These are phyloP conservation scores for Pseudopipra pipra DNA, from an alignment of 2,113 vertebrate species.

Conservation along the genomic window DNA sequence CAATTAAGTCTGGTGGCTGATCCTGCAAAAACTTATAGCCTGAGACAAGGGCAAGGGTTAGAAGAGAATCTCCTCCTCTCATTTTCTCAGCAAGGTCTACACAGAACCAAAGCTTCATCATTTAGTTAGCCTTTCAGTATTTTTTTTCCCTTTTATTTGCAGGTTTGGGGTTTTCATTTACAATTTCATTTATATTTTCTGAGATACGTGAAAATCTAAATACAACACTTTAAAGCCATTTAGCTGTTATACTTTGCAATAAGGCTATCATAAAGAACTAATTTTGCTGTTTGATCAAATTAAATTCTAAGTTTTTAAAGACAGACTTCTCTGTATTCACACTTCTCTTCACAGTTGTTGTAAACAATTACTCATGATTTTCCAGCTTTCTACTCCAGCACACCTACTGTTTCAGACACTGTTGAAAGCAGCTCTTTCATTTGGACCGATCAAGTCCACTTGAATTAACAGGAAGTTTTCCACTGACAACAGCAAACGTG, in stretches of 20 bases:
- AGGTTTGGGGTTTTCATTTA: background rate
- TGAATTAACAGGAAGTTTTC: background rate
- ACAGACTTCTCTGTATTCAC: background rate
- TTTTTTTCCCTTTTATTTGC: background rate
- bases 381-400: background rate
- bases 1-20: background rate
- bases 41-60: background rate
- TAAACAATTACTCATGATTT: background rate
- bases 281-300: background rate
- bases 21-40: background rate
- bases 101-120: background rate
- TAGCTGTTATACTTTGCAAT: background rate
- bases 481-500: fast-evolving
- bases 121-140: background rate
- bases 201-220: background rate
- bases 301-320: background rate
- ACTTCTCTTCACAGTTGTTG: background rate
- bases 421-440: background rate
- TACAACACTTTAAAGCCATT: background rate
- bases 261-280: background rate
- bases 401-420: background rate
- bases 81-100: background rate
- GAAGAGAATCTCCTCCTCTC: background rate
- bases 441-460: background rate
- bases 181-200: background rate